Percentiles rank a stretch among this genome's conserved stretches.
Conservation (phyloP, 1,140 invertebrate species). For the Drosophila sproati region DNA sequence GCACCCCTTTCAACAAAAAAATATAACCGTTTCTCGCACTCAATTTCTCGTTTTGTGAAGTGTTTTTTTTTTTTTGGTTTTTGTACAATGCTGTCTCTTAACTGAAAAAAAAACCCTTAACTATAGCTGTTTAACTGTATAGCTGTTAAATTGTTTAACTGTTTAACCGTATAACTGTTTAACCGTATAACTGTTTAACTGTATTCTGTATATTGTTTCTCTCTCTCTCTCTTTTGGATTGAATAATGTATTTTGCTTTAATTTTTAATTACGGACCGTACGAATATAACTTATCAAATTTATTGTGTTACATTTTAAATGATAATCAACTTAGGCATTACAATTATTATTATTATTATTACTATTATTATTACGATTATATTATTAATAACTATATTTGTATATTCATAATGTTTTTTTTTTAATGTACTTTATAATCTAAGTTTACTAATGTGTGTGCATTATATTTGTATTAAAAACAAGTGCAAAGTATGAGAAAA, state of each 20-base stretch:
- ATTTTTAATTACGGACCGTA: constrained; percentile 30
- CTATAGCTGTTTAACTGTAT: not conserved
- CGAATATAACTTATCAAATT: constrained; percentile 48
- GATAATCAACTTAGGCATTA: constrained; percentile 38
- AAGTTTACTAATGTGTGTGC: constrained; percentile 8
- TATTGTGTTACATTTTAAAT: constrained; percentile 57
- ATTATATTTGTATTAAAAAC: constrained; percentile 4
- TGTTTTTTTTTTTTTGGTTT: constrained; percentile 1
- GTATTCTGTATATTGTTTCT: constrained; percentile 39
- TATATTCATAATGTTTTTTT: constrained; percentile 8
- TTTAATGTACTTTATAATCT: constrained; percentile 2
- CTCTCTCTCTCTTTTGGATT: constrained; percentile 28
- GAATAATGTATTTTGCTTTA: constrained; percentile 42
- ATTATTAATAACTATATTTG: constrained; percentile 4
- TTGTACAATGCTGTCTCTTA: constrained; percentile 14
- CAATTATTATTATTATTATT: constrained; percentile 19
- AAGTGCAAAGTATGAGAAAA: constrained; percentile 12
- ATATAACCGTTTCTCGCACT: not conserved
- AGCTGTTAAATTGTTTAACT: constrained; percentile 6
- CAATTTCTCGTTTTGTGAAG: constrained; percentile 12
- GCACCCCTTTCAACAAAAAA: not conserved
- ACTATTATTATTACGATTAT: constrained; percentile 20
- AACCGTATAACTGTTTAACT: constrained; percentile 4
- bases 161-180: constrained; percentile 12
- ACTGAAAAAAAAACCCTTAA: not conserved